Evolutionary conservation across 2,888 invertebrate genomes (phyloP).

Genomic region (Cryptocheilus praepositus): DNA sequence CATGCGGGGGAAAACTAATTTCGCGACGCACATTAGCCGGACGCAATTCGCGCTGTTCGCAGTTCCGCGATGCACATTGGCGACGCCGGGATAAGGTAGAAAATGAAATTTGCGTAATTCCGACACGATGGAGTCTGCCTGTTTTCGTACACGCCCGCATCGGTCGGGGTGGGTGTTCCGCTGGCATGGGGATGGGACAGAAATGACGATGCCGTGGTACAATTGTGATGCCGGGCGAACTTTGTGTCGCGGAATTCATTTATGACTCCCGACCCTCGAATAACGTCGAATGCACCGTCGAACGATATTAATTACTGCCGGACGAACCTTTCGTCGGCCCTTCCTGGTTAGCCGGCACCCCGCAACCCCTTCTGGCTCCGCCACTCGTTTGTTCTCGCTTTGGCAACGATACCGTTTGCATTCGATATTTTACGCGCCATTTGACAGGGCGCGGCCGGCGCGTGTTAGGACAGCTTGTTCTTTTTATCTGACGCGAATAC

Average conservation of each 20-base stretch:
- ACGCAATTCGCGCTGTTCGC: too few relatives aligned
- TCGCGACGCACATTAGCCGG: too few relatives aligned
- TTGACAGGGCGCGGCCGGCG: neutral
- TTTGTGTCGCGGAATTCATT: neutral
- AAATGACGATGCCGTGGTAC: too few relatives aligned
- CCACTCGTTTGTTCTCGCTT: conserved; percentile 16
- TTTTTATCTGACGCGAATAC: neutral
- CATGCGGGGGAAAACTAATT: too few relatives aligned
- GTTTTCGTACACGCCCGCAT: too few relatives aligned
- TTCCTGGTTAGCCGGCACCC: neutral
- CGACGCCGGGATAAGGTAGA: too few relatives aligned
- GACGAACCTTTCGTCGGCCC: conserved; percentile 11
- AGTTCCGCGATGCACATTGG: too few relatives aligned
- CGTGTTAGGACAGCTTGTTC: conserved; percentile 13
- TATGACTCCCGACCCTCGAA: conserved; percentile 13
- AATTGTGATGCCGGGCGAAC: too few relatives aligned
- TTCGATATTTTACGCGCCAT: conserved; percentile 33
- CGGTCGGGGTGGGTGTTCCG: too few relatives aligned
- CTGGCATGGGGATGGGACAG: too few relatives aligned
- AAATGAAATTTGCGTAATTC: too few relatives aligned
- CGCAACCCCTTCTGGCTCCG: neutral
- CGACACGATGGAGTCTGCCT: too few relatives aligned
- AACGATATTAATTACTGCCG: conserved; percentile 34
- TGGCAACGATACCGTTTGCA: conserved; percentile 36
- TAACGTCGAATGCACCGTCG: conserved; percentile 10